Evolutionary conservation across 2,797 vertebrate genomes (phyloP).

Genomic region (Halcyon chelicuti): DNA sequence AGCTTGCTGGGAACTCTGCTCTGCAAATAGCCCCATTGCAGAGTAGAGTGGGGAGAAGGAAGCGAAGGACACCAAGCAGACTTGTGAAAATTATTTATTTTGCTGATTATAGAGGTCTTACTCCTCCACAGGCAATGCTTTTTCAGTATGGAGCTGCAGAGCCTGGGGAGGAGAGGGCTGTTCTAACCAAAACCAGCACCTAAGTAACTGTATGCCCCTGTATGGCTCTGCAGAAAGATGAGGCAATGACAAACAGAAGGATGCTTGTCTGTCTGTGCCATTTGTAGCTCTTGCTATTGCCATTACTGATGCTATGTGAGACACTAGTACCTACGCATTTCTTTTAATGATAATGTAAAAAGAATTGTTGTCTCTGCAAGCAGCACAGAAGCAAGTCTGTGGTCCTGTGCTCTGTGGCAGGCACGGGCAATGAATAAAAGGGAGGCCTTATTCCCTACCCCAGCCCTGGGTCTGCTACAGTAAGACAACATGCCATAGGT

Average conservation of each 20-base stretch:
- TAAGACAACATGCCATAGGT: rapidly evolving
- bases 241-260: background rate
- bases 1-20: background rate
- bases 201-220: background rate
- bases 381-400: rapidly evolving
- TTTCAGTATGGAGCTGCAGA: background rate
- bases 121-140: background rate
- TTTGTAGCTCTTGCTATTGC: background rate
- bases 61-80: background rate
- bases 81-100: background rate
- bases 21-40: background rate
- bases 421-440: background rate
- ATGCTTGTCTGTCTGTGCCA: background rate
- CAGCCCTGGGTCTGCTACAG: background rate
- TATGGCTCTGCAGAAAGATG: background rate
- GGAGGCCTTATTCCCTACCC: background rate
- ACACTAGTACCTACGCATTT: background rate
- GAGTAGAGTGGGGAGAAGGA: background rate
- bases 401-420: background rate
- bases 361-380: background rate
- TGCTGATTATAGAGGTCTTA: background rate
- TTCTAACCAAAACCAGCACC: background rate
- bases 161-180: background rate
- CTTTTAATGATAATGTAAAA: background rate
- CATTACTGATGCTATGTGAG: background rate